Evolutionary conservation across 2,888 invertebrate species (phyloP).

Genomic region (Pollenia amentaria): DNA sequence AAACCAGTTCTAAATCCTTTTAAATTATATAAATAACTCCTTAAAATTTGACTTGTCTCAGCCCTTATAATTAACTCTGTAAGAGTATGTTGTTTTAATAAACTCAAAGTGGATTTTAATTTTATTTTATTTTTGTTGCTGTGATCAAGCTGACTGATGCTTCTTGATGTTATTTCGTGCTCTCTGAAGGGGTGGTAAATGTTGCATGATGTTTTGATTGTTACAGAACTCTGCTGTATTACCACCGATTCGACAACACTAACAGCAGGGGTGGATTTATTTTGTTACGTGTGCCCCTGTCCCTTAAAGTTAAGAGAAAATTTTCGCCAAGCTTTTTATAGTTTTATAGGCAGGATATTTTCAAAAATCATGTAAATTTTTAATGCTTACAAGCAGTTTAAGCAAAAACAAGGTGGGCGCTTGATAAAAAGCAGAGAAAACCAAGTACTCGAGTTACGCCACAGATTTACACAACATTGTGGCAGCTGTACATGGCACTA

Average conservation of each 20-base stretch:
- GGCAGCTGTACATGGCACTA: slow-evolving; percentile 78
- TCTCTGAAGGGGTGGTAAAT: slow-evolving; percentile 55
- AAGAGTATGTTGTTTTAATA: slow-evolving; percentile 78
- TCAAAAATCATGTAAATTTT: slow-evolving; percentile 34
- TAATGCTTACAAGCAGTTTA: slow-evolving; percentile 38
- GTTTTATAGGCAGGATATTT: slow-evolving; percentile 26
- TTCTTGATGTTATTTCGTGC: slow-evolving; percentile 6
- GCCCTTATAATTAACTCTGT: slow-evolving; percentile 29
- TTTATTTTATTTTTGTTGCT: slow-evolving; percentile 79
- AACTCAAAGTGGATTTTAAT: slow-evolving; percentile 84
- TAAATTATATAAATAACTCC: not conserved
- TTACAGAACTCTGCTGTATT: slow-evolving; percentile 46
- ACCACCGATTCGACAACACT: slow-evolving; percentile 67
- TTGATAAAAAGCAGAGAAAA: slow-evolving; percentile 40
- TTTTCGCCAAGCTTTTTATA: slow-evolving; percentile 35
- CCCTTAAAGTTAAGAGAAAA: slow-evolving; percentile 12
- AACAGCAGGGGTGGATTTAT: slow-evolving; percentile 71
- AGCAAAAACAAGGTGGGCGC: slow-evolving; percentile 74
- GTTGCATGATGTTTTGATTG: slow-evolving; percentile 61
- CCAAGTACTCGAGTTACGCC: slow-evolving; percentile 77
- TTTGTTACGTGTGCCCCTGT: slow-evolving; percentile 27
- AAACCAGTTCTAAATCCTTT: too few species aligned
- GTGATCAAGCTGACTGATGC: slow-evolving; percentile 52
- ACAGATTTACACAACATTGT: slow-evolving; percentile 77
- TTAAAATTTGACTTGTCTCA: not conserved